phyloP scores from a whole-genome alignment of 2,797 vertebrate species.

The Hybognathus amarus region DNA sequence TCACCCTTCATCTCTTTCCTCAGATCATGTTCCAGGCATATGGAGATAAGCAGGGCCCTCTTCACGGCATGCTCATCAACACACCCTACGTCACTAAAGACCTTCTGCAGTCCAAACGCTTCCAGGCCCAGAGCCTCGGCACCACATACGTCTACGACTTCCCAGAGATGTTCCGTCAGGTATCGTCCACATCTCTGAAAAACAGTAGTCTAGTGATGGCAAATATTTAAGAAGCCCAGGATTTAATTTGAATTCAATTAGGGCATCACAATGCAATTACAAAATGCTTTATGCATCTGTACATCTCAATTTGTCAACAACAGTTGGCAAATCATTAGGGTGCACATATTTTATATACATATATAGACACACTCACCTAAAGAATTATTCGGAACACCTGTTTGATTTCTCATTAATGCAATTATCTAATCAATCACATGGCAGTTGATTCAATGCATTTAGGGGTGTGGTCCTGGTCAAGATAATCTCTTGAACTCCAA shows the following conservation, averaged over 20 bases:
- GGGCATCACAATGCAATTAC: not conserved
- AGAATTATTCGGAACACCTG: too few relatives aligned
- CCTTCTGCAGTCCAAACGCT: constrained; percentile 95
- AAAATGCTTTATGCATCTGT: not conserved
- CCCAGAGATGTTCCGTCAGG: constrained; percentile 97
- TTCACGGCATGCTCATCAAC: constrained; percentile 98
- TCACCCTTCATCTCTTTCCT: constrained; percentile 29
- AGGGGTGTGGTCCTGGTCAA: too few relatives aligned
- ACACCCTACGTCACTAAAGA: constrained; percentile 98
- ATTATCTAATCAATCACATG: too few relatives aligned
- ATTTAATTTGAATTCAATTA: not conserved
- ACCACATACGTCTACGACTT: constrained; percentile 98
- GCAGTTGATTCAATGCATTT: too few relatives aligned
- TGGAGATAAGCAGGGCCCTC: constrained; percentile 90
- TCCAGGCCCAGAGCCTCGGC: constrained; percentile 95
- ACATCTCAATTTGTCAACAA: not conserved
- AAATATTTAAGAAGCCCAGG: not conserved
- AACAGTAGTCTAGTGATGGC: not conserved
- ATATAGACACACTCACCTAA: too few relatives aligned
- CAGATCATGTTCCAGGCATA: constrained; percentile 98
- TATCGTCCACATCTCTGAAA: constrained; percentile 52
- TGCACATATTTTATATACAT: too few relatives aligned
- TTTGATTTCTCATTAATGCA: too few relatives aligned
- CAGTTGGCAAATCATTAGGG: not conserved
- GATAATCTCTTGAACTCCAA: too few relatives aligned